phyloP scores from a whole-genome alignment of 2,888 invertebrate genomes.

The Pseudanteris insignis region DNA sequence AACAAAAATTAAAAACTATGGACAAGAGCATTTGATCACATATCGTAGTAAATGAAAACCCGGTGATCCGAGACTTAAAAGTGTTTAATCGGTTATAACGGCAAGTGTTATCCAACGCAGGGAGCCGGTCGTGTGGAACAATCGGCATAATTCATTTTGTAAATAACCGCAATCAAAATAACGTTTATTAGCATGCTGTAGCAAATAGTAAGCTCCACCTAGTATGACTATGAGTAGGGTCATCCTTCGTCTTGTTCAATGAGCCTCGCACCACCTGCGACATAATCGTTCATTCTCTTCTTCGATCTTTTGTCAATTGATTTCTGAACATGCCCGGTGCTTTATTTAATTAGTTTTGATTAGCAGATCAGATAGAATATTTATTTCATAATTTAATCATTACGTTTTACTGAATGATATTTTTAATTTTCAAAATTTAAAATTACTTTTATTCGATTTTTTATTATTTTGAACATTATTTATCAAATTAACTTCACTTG shows the following conservation, averaged over 20 bases:
- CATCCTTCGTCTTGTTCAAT: conserved; percentile 31
- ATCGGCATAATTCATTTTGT: conserved; percentile 24
- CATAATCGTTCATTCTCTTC: conserved; percentile 2
- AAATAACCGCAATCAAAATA: conserved; percentile 20
- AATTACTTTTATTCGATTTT: no score
- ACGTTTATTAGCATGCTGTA: conserved; percentile 15
- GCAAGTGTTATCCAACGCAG: conserved; percentile 15
- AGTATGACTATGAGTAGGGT: conserved; percentile 2
- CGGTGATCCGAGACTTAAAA: conserved; percentile 5
- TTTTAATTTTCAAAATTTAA: no score
- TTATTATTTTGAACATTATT: no score
- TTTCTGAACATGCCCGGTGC: conserved; percentile 4
- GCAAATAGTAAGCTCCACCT: conserved; percentile 2
- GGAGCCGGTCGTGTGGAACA: conserved; percentile 16
- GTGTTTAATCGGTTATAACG: conserved; percentile 16
- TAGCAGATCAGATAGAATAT: no score
- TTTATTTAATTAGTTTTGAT: conserved; percentile 1
- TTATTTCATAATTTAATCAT: no score
- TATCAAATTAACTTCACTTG: no score
- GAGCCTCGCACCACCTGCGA: conserved; percentile 36
- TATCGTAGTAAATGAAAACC: no score
- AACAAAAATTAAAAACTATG: no score
- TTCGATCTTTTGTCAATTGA: conserved; percentile 8
- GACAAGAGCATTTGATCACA: no score
- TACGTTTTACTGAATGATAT: no score